Evolutionary conservation across 2,888 invertebrate genomes (phyloP).

Genomic region (Lamellibrachia satsuma): DNA sequence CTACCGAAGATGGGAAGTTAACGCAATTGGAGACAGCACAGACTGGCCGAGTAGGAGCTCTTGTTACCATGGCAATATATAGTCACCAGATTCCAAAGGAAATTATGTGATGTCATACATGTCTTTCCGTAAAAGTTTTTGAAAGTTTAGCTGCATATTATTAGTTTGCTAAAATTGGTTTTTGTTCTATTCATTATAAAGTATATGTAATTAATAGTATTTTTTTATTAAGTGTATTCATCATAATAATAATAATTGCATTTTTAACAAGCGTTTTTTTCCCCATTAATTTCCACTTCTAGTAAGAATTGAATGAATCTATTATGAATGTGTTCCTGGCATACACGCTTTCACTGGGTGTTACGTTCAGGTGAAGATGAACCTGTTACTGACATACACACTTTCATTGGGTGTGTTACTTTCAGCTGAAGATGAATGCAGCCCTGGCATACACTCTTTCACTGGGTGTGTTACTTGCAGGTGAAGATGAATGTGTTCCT

Average conservation of each 20-base stretch:
- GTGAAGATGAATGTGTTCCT: conserved; percentile 60
- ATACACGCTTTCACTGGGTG: not conserved
- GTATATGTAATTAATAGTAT: too few relatives aligned
- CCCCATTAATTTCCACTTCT: too few relatives aligned
- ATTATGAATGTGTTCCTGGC: not conserved
- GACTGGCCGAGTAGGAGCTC: conserved; percentile 54
- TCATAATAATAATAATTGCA: too few relatives aligned
- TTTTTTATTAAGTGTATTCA: too few relatives aligned
- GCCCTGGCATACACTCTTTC: conserved; percentile 58
- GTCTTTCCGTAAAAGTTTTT: too few relatives aligned
- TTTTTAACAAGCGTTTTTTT: too few relatives aligned
- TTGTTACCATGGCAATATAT: not conserved
- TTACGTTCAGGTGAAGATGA: conserved; percentile 46
- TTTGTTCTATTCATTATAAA: too few relatives aligned
- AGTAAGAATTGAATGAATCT: too few relatives aligned
- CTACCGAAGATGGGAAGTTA: conserved; percentile 48
- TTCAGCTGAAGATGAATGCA: conserved; percentile 58
- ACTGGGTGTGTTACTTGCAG: conserved; percentile 51
- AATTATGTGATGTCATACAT: too few relatives aligned
- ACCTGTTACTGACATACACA: conserved; percentile 58
- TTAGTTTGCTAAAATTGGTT: too few relatives aligned
- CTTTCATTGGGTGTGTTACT: conserved; percentile 51
- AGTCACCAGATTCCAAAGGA: too few relatives aligned
- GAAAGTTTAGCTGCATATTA: too few relatives aligned
- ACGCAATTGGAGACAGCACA: conserved; percentile 57